Conservation (phyloP, 1,140 invertebrate species). For the Charaxes varanes region DNA sequence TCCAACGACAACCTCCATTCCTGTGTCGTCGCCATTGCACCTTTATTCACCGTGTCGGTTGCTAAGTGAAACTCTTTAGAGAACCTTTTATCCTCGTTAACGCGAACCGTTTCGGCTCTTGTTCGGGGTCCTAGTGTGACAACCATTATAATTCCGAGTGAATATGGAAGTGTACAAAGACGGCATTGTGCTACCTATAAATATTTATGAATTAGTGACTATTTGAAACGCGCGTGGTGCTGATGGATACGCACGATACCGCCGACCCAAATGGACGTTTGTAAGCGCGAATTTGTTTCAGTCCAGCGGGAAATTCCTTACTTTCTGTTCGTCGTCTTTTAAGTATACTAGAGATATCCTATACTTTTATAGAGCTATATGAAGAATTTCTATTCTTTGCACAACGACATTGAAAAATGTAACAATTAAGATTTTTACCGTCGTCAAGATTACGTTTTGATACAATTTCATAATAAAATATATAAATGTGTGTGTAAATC, state of each 20-base stretch:
- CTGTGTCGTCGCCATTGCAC: conserved; percentile 47
- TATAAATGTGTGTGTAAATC: no score
- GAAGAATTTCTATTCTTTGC: no score
- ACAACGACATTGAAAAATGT: no score
- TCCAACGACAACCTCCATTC: conserved; percentile 29
- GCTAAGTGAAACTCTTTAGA: conserved; percentile 56
- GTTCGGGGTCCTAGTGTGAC: conserved; percentile 62
- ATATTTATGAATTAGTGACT: conserved; percentile 68
- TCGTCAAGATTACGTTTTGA: no score
- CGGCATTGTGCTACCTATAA: conserved; percentile 59
- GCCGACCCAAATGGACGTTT: conserved; percentile 53
- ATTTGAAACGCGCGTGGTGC: conserved; percentile 62
- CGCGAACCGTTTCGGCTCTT: conserved; percentile 63
- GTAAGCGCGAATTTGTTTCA: conserved; percentile 55
- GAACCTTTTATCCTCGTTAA: conserved; percentile 63
- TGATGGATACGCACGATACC: conserved; percentile 60
- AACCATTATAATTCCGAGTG: conserved; percentile 68
- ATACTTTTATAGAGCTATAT: no score
- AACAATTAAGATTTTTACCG: no score
- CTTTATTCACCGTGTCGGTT: conserved; percentile 55
- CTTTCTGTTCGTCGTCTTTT: no score
- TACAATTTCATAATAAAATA: no score
- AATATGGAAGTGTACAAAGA: conserved; percentile 66
- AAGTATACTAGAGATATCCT: no score
- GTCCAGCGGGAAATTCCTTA: no score